Conservation (phyloP, 1,140 invertebrate genomes). For the Macrocentrus cingulum region DNA sequence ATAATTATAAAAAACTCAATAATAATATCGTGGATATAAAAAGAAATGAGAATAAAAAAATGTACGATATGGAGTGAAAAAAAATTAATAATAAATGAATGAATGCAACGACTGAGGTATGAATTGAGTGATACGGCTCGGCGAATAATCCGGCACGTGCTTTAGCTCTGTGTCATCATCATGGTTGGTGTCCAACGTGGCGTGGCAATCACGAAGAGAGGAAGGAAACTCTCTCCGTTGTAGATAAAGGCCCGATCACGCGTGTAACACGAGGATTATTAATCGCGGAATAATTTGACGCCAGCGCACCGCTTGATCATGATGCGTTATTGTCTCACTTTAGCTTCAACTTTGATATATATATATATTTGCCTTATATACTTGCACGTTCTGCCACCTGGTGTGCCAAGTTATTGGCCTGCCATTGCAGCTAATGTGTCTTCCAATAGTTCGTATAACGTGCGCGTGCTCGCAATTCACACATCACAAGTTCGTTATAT, state of each 20-base stretch:
- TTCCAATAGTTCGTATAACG: constrained; percentile 56
- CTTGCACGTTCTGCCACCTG: constrained; percentile 2
- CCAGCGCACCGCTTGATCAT: constrained; percentile 31
- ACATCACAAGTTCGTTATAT: constrained; percentile 44
- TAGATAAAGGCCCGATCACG: constrained; percentile 54
- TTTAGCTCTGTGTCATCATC: constrained; percentile 12
- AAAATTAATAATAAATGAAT: too few species aligned
- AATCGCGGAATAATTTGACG: constrained; percentile 56
- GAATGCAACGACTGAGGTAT: constrained; percentile 22
- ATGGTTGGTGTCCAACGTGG: constrained; percentile 29
- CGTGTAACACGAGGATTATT: constrained; percentile 57
- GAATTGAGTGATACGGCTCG: constrained; percentile 29
- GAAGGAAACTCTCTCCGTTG: constrained; percentile 29
- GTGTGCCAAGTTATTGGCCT: constrained; percentile 51
- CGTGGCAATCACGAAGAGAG: constrained; percentile 33
- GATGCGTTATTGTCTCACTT: constrained; percentile 3
- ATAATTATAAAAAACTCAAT: too few species aligned
- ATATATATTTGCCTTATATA: neutral
- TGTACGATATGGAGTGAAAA: too few species aligned
- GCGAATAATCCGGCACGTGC: constrained; percentile 33
- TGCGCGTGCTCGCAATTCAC: constrained; percentile 36
- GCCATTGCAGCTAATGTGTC: constrained; percentile 55
- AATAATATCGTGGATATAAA: neutral
- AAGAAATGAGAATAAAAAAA: neutral
- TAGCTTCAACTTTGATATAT: constrained; percentile 11